Percentiles rank a stretch among this genome's conserved stretches.
These are phyloP conservation scores for Lethocerus indicus DNA, from an alignment of 1,140 invertebrate species.

Conservation along the genomic window DNA sequence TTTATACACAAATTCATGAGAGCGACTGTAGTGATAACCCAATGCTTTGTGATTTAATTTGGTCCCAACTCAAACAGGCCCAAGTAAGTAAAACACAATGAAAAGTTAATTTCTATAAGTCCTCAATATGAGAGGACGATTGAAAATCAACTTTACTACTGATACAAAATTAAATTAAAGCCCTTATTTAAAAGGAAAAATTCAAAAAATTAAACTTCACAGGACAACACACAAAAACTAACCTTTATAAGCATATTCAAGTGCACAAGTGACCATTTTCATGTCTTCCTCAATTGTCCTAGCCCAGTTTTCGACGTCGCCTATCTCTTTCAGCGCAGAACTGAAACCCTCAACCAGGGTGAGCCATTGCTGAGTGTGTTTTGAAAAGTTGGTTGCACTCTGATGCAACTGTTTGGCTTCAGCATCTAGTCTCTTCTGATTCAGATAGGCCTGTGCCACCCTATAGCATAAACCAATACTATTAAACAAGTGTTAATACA, in stretches of 20 bases:
- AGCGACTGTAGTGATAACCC: no score
- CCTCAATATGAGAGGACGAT: no score
- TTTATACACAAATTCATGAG: no score
- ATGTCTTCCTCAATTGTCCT: constrained; percentile 93
- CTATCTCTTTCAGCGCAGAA: constrained; percentile 90
- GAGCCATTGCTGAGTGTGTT: constrained; percentile 93
- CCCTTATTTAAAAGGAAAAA: no score
- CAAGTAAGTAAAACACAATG: no score
- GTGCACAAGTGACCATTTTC: constrained; percentile 74
- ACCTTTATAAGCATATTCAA: constrained; percentile 92
- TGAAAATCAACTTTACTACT: no score
- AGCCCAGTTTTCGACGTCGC: constrained; percentile 98
- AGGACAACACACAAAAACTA: neutral
- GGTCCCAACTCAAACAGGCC: no score
- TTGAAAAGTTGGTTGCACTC: constrained; percentile 86
- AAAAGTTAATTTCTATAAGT: no score
- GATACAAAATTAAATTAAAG: no score
- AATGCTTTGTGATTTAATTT: no score
- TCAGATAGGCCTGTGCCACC: constrained; percentile 93
- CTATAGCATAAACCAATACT: constrained; percentile 26
- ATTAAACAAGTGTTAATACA: neutral
- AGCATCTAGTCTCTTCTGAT: constrained; percentile 91
- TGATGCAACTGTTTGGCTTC: constrained; percentile 94
- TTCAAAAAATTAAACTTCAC: neutral
- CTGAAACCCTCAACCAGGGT: constrained; percentile 89